Evolutionary conservation across 23 tunicate species (phyloP).

Genomic region (Botrylloides violaceus): DNA sequence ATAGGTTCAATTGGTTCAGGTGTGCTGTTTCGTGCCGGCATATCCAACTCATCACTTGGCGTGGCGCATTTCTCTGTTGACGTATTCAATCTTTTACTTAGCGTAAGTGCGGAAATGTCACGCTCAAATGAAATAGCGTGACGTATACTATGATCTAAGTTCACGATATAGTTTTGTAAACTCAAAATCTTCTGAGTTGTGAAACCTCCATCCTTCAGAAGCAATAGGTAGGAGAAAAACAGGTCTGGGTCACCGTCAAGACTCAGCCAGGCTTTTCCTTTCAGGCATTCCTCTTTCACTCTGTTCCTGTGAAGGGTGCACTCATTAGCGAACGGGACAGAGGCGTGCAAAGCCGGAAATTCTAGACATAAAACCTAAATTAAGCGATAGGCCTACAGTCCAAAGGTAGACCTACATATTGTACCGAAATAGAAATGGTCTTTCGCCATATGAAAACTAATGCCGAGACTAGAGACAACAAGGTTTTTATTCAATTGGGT

Average conservation of each 20-base stretch:
- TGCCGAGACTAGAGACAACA: background rate
- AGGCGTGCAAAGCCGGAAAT: too few relatives aligned
- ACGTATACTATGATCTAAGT: slow-evolving; percentile 54
- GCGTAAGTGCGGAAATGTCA: too few relatives aligned
- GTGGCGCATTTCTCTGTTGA: too few relatives aligned
- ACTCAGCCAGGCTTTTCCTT: slow-evolving; percentile 32
- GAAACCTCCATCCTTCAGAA: slow-evolving; percentile 1
- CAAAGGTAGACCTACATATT: too few relatives aligned
- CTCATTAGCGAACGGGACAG: background rate
- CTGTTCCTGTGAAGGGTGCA: slow-evolving; percentile 12
- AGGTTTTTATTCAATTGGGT: background rate
- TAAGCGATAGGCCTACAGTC: too few relatives aligned
- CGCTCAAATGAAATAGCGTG: slow-evolving; percentile 41
- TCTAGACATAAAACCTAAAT: too few relatives aligned
- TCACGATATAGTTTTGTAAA: slow-evolving; percentile 50
- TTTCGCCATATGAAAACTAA: too few relatives aligned
- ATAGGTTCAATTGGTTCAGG: too few relatives aligned
- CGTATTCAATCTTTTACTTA: too few relatives aligned
- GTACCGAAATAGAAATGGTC: too few relatives aligned
- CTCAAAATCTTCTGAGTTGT: background rate
- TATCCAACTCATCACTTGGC: too few relatives aligned
- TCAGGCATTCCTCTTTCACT: slow-evolving; percentile 4
- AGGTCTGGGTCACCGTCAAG: slow-evolving; percentile 50
- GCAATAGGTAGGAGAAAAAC: slow-evolving; percentile 23
- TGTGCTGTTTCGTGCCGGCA: too few relatives aligned